These are phyloP conservation scores for Drosophila vallismaia DNA, from an alignment of 2,888 invertebrate species.

Conservation along the genomic window DNA sequence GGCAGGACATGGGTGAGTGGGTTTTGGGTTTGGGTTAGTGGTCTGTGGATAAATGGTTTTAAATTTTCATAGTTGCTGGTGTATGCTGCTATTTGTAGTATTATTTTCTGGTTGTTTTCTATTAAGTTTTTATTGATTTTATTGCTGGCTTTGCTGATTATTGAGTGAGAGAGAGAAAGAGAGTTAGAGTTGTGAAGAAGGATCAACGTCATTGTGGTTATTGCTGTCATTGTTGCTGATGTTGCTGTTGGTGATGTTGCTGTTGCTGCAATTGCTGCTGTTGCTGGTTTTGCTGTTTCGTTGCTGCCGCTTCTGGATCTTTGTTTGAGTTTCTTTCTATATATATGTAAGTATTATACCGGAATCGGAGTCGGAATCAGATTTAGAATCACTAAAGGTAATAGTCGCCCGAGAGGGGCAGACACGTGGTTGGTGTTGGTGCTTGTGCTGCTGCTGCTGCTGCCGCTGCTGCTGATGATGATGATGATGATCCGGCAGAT, in stretches of 20 bases:
- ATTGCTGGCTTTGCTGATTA: conserved; percentile 32
- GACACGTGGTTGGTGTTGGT: conserved; percentile 34
- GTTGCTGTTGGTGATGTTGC: conserved; percentile 21
- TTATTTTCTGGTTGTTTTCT: conserved; percentile 20
- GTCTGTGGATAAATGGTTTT: conserved; percentile 17
- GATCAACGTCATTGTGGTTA: conserved; percentile 27
- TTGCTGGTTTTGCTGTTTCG: background rate
- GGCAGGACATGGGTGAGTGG: background rate
- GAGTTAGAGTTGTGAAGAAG: conserved; percentile 24
- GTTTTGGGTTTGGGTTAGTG: conserved; percentile 1
- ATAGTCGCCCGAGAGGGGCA: conserved; percentile 68
- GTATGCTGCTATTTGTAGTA: conserved; percentile 35
- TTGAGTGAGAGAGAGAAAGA: conserved; percentile 47
- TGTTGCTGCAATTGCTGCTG: conserved; percentile 34
- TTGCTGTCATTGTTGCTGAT: conserved; percentile 37
- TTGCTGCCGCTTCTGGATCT: conserved; percentile 14
- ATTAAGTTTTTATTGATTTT: conserved; percentile 9
- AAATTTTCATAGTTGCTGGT: conserved; percentile 25
- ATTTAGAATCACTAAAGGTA: conserved; percentile 54
- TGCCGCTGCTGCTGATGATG: conserved; percentile 30
- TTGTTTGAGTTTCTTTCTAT: conserved; percentile 5
- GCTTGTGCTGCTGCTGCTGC: conserved; percentile 9
- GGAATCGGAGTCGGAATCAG: conserved; percentile 13
- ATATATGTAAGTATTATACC: conserved; percentile 7
- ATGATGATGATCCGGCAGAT: conserved; percentile 47